Percentiles rank a stretch among this genome's conserved stretches.
Evolutionary conservation across 53 echinoderm and acorn worm species (phyloP).

Genomic region (Echinometra lucunter): DNA sequence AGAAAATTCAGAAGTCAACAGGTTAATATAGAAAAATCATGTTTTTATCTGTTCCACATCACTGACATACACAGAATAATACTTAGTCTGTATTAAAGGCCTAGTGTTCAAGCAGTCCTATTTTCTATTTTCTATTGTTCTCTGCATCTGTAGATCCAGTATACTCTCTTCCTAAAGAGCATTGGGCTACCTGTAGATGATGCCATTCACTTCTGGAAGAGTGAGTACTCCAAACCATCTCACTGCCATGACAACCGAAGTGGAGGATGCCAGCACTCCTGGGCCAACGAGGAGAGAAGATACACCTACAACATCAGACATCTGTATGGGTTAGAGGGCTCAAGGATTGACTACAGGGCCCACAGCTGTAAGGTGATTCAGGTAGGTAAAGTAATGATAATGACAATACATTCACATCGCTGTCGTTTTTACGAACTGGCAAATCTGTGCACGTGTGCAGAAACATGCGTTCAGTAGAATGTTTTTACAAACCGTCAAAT

Average conservation of each 20-base stretch:
- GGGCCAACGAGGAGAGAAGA: slow-evolving; percentile 85
- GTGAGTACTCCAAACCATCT: slow-evolving; percentile 80
- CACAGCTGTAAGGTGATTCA: slow-evolving; percentile 89
- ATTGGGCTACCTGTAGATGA: slow-evolving; percentile 87
- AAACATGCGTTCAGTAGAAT: too few relatives aligned
- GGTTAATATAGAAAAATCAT: too few relatives aligned
- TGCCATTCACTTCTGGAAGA: slow-evolving; percentile 89
- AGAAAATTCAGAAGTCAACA: too few relatives aligned
- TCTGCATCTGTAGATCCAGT: slow-evolving; percentile 80
- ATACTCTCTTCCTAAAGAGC: slow-evolving; percentile 93
- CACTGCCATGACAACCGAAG: slow-evolving; percentile 63
- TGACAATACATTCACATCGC: too few relatives aligned
- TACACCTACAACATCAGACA: slow-evolving; percentile 95
- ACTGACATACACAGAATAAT: too few relatives aligned
- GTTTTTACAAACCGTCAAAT: too few relatives aligned
- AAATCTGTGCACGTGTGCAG: too few relatives aligned
- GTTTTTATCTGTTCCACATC: too few relatives aligned
- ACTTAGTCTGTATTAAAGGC: too few relatives aligned
- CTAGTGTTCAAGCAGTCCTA: too few relatives aligned
- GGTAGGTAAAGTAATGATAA: slow-evolving; percentile 67
- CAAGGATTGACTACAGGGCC: slow-evolving; percentile 86
- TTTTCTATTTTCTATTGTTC: background rate
- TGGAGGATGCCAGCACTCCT: slow-evolving; percentile 77
- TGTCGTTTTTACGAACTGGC: too few relatives aligned
- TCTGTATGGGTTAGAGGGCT: slow-evolving; percentile 95